Evolutionary conservation across 1,140 invertebrate species (phyloP), one percentile per base, ranked within the genome.

Genomic region (Elymnias hypermnestra): DNA sequence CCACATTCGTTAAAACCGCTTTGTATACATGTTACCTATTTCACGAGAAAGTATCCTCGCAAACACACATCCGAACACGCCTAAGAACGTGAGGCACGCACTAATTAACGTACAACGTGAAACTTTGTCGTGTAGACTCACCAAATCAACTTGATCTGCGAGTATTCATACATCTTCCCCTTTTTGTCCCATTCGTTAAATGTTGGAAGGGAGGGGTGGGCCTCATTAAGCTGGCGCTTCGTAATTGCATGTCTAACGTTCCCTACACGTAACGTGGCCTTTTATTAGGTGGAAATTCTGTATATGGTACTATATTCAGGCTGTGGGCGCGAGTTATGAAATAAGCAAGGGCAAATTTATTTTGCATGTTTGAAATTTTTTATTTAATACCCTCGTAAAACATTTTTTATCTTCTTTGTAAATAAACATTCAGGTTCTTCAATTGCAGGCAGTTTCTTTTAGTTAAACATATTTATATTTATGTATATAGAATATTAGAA

Each of bases 201-300:
- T 48, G 43, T 14, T 36, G 45, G 55, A 64, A 60, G 60, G 62
- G 60, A 57, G 49, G 47, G 53, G 58, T 35, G 51, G 76, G 40
- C 67, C 81, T 66, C 19, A 58, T 48, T 78, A 75, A 50, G 53
- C 61, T 79, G 73, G 77, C 28, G 47, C 49, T 45, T 53, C 51
- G 57, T 81, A 78, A 82, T 82, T 78, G 77, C 69, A 67, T 75
- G 74, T 78, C 70, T 76, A 69, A 81, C 71, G 74, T 68, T 74
- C 66, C 67, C 75, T 72, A 72, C 74, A 72, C 75, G 74, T 84
- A 84, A 84, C 71, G 68, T 62, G 76, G 71, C 65, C 75, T 84
- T 83, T 84, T 84, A 84, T 82, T 82, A 84, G 74, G 81, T 84
- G 75, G 72, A 81, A 84, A 84, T 78, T 79, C 77, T 78, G 70